A percentile compares a stretch with the other conserved stretches of the same genome.
Conservation (phyloP, 1,140 invertebrate species). For the Drosophila asahinai region DNA sequence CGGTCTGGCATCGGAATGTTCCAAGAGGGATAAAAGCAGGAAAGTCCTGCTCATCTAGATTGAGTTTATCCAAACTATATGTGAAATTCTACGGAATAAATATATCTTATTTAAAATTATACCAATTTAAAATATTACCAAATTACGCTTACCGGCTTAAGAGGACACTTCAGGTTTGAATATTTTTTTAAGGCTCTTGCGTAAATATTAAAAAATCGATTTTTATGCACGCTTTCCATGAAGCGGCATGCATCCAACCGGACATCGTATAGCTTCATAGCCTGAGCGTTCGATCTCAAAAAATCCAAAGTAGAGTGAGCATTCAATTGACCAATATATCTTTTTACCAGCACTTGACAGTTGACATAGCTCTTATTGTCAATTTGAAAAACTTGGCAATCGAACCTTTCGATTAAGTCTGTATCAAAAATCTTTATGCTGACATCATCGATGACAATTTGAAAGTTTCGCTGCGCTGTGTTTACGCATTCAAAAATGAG, state of each 20-base stretch:
- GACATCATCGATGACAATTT: slow-evolving; percentile 34
- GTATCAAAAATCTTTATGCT: slow-evolving; percentile 16
- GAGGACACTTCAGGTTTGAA: slow-evolving; percentile 30
- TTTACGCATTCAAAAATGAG: slow-evolving; percentile 6
- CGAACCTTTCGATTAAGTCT: slow-evolving; percentile 29
- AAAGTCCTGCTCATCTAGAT: slow-evolving; percentile 42
- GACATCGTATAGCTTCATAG: slow-evolving; percentile 32
- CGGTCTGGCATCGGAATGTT: slow-evolving; percentile 1
- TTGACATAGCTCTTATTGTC: slow-evolving; percentile 48
- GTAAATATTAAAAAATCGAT: slow-evolving; percentile 31
- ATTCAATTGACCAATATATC: slow-evolving; percentile 10
- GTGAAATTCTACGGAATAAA: slow-evolving; percentile 15
- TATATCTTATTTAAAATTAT: background rate
- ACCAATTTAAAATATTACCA: background rate
- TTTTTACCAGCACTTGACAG: slow-evolving; percentile 30
- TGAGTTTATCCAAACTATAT: slow-evolving; percentile 30
- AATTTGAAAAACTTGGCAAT: slow-evolving; percentile 6
- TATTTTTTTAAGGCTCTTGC: slow-evolving; percentile 21
- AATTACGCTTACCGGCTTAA: slow-evolving; percentile 46
- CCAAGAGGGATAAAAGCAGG: slow-evolving; percentile 41
- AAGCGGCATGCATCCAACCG: slow-evolving; percentile 35
- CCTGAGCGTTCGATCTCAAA: slow-evolving; percentile 16
- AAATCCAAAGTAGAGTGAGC: slow-evolving; percentile 28
- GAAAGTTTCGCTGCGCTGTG: slow-evolving; percentile 36
- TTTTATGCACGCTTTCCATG: slow-evolving; percentile 44